Base-by-base conservation (phyloP, 2,797 vertebrate species). In the Diglossa cyanea region DNA sequence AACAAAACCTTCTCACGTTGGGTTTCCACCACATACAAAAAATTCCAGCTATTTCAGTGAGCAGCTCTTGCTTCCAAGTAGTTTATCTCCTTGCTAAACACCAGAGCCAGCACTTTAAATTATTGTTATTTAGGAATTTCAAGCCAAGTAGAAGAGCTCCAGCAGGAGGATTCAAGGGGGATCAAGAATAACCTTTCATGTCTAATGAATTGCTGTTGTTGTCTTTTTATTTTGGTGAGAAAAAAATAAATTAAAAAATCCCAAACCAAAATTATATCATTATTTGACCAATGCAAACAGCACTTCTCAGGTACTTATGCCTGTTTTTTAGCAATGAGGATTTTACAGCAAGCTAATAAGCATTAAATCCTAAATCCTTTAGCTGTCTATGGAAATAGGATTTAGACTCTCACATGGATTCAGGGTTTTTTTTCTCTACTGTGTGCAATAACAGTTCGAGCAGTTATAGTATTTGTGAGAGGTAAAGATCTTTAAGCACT, bases 401-500 rank as follows among this genome's bases (percentile, higher is more conserved):
- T 81, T 95, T 80, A 65, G 30, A 45, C 7, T 90, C 30, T 60
- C n/a, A 84, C 5, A 28, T 17, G 73, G 42, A 86, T 89, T 76
- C 48, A 57, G 24, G 2, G 7, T 35, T 26, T 65, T 51, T 65
- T 87, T 65, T 42, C 24, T 33, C 40, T 81, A 3, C 13, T 51
- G 28, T 77, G 42, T 87, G 37, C 63, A 86, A 18, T 26, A 61
- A 25, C 35, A 54, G 31, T 47, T 91, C 45, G 67, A 85, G 26
- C 35, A 85, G 58, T 57, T 83, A n/a, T 0, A 39, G 75, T 2
- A 81, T 44, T 70, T 70, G 35, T 13, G 24, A 96, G 94, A 95
- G 94, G 82, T 84, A 95, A 92, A 93, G 66, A 78, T 51, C 44
- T 88, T 83, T 47, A 93, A 94, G 78, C 66, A 80, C 68, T 86